Evolutionary conservation across 1,140 invertebrate genomes (phyloP), one percentile per base, ranked within the genome.

Genomic region (Cylas formicarius): DNA sequence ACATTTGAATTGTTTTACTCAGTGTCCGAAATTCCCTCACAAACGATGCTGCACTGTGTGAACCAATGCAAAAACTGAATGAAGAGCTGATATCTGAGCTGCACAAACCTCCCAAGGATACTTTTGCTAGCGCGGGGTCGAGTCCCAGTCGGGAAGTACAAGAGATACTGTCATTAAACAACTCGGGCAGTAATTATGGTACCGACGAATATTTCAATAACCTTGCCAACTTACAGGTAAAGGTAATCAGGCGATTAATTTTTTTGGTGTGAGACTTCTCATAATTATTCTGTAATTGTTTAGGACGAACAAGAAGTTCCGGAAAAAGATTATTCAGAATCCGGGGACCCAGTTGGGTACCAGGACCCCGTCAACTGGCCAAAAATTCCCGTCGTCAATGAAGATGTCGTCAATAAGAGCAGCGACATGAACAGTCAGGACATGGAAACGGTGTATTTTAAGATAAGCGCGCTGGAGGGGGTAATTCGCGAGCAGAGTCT

Each of bases 61-160:
- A 52, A 44, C 18, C 48, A 9, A 16, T 42, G 3, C 45, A 53
- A 10, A 57, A 60, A 50, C 24, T 50, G 31, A 51, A 55, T 2
- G 56, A 55, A 23, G 38, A 42, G 5, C 38, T 32, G 6, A 31
- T 54, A 7, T 52, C 53, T 7, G 58, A 61, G 43, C 62, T 60
- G 29, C 48, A 61, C 32, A 22, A 45, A 43, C 59, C 51, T n/a
- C 53, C 53, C 18, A 66, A 63, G 57, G 66, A 62, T 48, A 68
- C 75, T 61, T 64, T 68, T 39, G 73, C 74, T 5, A 82, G 81
- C 40, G 81, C 81, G 5, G 82, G 84, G 18, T 86, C 84, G 24
- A 87, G 84, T 62, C 87, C 89, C 5, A 90, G 87, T 51, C 73
- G 86, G 43, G 88, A 92, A 68, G 88, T 92, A 1, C 74, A 83